These are phyloP conservation scores for Rhagoletis zephyria DNA, from an alignment of 1,140 invertebrate species.

Conservation along the genomic window DNA sequence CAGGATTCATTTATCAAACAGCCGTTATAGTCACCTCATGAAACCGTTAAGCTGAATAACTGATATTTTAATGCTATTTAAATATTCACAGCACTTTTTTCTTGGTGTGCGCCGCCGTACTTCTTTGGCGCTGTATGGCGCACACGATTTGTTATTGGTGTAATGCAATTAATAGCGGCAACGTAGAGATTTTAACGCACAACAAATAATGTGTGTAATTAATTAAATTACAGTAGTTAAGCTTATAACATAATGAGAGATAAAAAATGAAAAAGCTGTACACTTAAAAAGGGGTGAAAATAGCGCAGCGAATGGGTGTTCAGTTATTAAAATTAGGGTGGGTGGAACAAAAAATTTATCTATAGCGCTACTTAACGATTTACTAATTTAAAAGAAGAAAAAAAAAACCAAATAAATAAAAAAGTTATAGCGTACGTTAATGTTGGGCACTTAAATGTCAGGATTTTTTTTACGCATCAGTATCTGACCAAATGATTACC, in stretches of 20 bases:
- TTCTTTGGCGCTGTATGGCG: no score
- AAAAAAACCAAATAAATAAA: background rate
- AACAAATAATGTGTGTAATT: slow-evolving; percentile 6
- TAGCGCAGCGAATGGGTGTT: background rate
- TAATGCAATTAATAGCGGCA: slow-evolving; percentile 9
- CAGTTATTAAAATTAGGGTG: background rate
- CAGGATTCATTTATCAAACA: slow-evolving; percentile 7
- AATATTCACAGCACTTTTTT: background rate
- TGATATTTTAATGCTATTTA: background rate
- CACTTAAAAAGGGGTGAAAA: background rate
- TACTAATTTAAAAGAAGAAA: no score
- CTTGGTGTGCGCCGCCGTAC: no score
- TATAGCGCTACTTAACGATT: no score
- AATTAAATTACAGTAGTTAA: slow-evolving; percentile 11
- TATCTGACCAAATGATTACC: no score
- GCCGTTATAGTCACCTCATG: background rate
- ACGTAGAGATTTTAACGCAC: slow-evolving; percentile 11
- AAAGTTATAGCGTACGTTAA: background rate
- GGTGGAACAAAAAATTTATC: no score
- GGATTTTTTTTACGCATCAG: no score
- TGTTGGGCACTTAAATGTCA: no score
- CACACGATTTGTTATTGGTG: background rate
- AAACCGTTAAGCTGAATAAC: background rate
- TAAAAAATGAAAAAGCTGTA: background rate
- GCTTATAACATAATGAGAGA: slow-evolving; percentile 29